Conservation (phyloP, 2,113 vertebrate species). For the Lasiurus cinereus region DNA sequence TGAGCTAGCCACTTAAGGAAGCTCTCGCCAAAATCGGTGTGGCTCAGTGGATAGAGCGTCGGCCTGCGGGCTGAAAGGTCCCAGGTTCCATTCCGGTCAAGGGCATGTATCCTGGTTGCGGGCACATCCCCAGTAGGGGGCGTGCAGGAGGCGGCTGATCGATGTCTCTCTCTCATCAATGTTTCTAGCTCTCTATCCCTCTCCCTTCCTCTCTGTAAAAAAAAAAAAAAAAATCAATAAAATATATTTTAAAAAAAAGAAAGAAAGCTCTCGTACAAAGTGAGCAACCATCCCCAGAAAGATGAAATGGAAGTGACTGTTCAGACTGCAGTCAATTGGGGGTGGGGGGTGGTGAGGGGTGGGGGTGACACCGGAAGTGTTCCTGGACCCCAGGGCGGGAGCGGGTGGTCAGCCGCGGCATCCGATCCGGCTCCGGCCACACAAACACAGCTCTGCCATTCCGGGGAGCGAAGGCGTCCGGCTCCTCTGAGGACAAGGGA, state of each 20-base stretch:
- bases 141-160: no score
- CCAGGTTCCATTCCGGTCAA: no score
- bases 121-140: no score
- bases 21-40: no score
- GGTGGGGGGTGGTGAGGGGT: neutral
- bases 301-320: neutral
- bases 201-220: no score
- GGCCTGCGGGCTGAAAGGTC: no score
- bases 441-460: neutral
- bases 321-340: neutral
- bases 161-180: no score
- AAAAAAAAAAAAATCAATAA: no score
- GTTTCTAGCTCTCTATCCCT: no score
- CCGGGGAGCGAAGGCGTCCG: neutral
- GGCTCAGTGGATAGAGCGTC: no score
- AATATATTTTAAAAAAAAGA: no score
- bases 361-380: neutral
- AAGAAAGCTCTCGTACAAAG: neutral
- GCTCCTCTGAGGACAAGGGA: neutral
- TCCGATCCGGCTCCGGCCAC: neutral
- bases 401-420: neutral
- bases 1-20: neutral
- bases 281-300: slow-evolving; percentile 34
- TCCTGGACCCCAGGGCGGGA: neutral
- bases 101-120: no score